Base-by-base conservation (phyloP, 2,888 invertebrate species). In the Willowsia nigromaculata region DNA sequence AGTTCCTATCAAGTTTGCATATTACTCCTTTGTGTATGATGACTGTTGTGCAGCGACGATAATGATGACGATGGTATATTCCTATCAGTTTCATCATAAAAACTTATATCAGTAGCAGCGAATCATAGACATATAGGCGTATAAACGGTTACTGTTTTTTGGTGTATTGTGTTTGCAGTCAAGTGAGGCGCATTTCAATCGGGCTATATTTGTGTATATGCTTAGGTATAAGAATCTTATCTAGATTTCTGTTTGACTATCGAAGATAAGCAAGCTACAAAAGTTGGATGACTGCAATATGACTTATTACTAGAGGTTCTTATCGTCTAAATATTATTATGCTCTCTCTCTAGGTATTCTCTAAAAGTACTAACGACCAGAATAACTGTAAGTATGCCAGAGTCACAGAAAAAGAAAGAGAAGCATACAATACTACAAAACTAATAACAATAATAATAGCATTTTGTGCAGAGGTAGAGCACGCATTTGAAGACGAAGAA, bases 191-290 rank as follows among this genome's bases (percentile, higher is more conserved):
- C 68, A 74, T 25, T 30, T 78, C 47, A 76, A n/a, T 25, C 33
- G n/a, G 53, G 50, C 7, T n/a, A 4, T 27, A 13, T 33, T 22
- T 83, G 71, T 33, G 40, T 65, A 65, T 53, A 18, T 62, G 56
- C 15, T 37, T 80, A 30, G 50, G n/a, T 27, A 37, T 71, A 71
- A 6, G 65, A 87, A 88, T 83, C 88, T 88, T 84, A 88, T 88
- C 88, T 76, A 37, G 88, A 88, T 88, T n/a, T 84, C 68, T 88
- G 88, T 88, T 88, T 88, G 88, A 88, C 88, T 88, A 88, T 83
- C 88, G 25, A 30, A 25, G 88, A 88, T 88, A 88, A 88, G 84
- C 80, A 18, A 37, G 37, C 82, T 65, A 62, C 74, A 83, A 78
- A 88, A 88, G 76, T 88, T 74, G 88, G 88, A 83, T 83, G 88